Evolutionary conservation across 1,140 invertebrate species (phyloP).

Genomic region (Lutraria rhynchaena): DNA sequence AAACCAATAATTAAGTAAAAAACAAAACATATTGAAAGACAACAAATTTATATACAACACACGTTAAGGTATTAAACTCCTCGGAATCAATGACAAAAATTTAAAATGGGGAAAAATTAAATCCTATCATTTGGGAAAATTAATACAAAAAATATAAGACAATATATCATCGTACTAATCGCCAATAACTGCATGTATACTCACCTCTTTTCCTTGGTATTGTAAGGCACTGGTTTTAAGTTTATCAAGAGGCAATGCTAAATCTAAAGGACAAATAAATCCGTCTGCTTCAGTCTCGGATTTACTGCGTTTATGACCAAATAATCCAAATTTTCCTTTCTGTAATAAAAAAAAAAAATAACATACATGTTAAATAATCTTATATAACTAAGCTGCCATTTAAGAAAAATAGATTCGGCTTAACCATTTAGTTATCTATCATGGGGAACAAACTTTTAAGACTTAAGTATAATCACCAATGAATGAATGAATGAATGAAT

Average conservation of each 20-base stretch:
- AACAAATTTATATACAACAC: too few species aligned
- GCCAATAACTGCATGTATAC: too few species aligned
- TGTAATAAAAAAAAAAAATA: slow-evolving; percentile 80
- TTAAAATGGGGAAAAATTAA: too few species aligned
- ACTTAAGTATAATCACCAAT: background rate
- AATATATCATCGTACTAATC: too few species aligned
- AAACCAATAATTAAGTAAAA: too few species aligned
- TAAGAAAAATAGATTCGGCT: background rate
- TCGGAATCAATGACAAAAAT: too few species aligned
- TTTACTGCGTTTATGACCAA: slow-evolving; percentile 93
- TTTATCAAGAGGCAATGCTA: slow-evolving; percentile 50
- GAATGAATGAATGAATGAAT: too few species aligned
- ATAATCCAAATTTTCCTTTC: slow-evolving; percentile 94
- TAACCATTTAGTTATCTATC: background rate
- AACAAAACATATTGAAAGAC: too few species aligned
- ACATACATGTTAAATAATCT: background rate
- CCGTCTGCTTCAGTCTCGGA: slow-evolving; percentile 89
- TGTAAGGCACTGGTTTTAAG: slow-evolving; percentile 58
- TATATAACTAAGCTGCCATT: background rate
- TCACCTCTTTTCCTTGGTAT: slow-evolving; percentile 53
- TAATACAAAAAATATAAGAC: too few species aligned
- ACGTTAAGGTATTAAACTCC: too few species aligned
- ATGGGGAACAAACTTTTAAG: background rate
- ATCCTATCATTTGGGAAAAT: too few species aligned
- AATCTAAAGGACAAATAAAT: slow-evolving; percentile 89